Conservation (phyloP, 1,140 invertebrate species). For the Solenopsis fugax region DNA sequence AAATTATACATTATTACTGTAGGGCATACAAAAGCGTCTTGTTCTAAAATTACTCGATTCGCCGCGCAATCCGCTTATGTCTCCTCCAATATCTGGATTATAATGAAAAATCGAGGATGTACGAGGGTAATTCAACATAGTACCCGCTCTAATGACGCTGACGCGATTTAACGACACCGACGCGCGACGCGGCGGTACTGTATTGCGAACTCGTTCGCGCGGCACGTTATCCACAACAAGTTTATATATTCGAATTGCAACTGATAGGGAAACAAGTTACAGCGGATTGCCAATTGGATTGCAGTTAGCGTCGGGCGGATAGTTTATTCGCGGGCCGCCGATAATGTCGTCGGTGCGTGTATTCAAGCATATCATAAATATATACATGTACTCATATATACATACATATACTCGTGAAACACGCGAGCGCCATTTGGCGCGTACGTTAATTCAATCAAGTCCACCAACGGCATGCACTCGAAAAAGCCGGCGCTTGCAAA, state of each 20-base stretch:
- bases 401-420: conserved; percentile 6
- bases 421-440: conserved; percentile 54
- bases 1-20: background rate
- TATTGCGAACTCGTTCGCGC: conserved; percentile 14
- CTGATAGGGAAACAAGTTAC: conserved; percentile 63
- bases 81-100: background rate
- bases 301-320: conserved; percentile 51
- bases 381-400: background rate
- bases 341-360: conserved; percentile 37
- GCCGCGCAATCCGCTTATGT: background rate
- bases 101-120: conserved; percentile 14
- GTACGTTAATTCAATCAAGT: conserved; percentile 62
- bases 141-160: conserved; percentile 43
- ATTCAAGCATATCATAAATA: conserved; percentile 55
- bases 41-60: background rate
- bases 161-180: conserved; percentile 43
- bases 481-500: conserved; percentile 51
- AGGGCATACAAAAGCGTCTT: background rate
- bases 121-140: conserved; percentile 22
- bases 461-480: conserved; percentile 44
- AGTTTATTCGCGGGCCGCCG: conserved; percentile 53
- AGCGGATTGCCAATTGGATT: conserved; percentile 60
- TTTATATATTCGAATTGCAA: conserved; percentile 59
- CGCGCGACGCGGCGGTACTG: background rate
- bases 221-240: conserved; percentile 60